Evolutionary conservation across 2,888 invertebrate species (phyloP).

Genomic region (Xanthia togata): DNA sequence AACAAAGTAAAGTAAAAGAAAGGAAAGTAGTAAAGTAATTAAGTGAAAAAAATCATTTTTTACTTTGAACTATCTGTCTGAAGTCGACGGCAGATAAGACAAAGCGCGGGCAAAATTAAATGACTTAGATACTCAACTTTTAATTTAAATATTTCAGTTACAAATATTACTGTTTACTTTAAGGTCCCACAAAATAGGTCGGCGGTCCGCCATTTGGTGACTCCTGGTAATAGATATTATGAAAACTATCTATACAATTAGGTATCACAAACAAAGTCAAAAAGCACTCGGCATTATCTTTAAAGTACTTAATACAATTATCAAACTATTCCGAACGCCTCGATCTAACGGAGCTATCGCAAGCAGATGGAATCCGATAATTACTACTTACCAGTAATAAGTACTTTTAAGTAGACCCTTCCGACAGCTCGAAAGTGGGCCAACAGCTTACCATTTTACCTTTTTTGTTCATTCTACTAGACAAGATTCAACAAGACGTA

Average conservation of each 20-base stretch:
- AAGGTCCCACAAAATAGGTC: too few relatives aligned
- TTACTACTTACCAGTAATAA: not conserved
- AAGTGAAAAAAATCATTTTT: too few relatives aligned
- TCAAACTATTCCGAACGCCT: not conserved
- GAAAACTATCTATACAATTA: not conserved
- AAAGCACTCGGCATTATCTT: not conserved
- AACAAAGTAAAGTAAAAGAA: too few relatives aligned
- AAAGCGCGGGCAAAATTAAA: too few relatives aligned
- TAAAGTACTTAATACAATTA: not conserved
- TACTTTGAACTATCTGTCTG: too few relatives aligned
- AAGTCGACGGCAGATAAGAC: too few relatives aligned
- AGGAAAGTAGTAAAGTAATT: too few relatives aligned
- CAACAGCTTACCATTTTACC: slow-evolving; percentile 3
- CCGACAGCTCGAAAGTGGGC: slow-evolving; percentile 1
- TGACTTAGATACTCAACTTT: too few relatives aligned
- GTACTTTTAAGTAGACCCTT: not conserved
- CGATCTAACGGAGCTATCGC: not conserved
- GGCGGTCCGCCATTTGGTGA: too few relatives aligned
- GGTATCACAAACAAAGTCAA: too few relatives aligned
- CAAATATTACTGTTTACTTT: too few relatives aligned
- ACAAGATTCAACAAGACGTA: slow-evolving; percentile 11
- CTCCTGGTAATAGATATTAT: not conserved
- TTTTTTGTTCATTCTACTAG: slow-evolving; percentile 1
- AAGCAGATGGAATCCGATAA: not conserved
- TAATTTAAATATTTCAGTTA: too few relatives aligned